Conservation (phyloP, 2,888 invertebrate genomes). For the Folsomia manolachei region DNA sequence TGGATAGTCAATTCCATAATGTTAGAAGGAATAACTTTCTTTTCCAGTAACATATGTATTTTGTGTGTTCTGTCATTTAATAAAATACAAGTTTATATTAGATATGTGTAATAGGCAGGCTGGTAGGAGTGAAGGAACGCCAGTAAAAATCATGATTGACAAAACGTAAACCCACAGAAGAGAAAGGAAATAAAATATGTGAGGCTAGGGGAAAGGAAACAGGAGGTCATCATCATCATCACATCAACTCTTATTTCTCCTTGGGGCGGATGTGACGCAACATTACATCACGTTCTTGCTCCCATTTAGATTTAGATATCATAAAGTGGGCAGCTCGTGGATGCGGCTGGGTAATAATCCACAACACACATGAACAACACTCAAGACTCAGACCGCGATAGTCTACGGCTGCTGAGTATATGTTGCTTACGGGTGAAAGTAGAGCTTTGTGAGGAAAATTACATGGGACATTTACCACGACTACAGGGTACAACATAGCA, state of each 20-base stretch:
- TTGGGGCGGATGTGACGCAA: background rate
- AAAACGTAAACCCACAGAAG: background rate
- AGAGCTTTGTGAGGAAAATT: slow-evolving; percentile 1
- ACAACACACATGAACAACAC: background rate
- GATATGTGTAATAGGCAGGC: too few species aligned
- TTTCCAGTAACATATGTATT: too few species aligned
- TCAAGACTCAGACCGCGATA: background rate
- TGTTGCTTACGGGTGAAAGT: background rate
- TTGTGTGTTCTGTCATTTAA: too few species aligned
- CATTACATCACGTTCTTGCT: background rate
- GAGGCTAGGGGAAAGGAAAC: background rate
- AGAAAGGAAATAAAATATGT: background rate
- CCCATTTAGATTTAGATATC: slow-evolving; percentile 6
- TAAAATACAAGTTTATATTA: too few species aligned
- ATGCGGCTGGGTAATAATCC: background rate
- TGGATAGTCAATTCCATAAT: too few species aligned
- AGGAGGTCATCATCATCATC: background rate
- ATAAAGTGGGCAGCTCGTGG: background rate
- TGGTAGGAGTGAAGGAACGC: background rate
- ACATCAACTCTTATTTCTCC: background rate
- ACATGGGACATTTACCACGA: slow-evolving; percentile 7
- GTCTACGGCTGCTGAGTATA: background rate
- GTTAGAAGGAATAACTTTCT: too few species aligned
- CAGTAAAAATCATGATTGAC: background rate
- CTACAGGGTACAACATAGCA: too few species aligned